Evolutionary conservation across 2,888 invertebrate genomes (phyloP), one percentile per base, ranked within the genome.

Genomic region (Nomada fabriciana): DNA sequence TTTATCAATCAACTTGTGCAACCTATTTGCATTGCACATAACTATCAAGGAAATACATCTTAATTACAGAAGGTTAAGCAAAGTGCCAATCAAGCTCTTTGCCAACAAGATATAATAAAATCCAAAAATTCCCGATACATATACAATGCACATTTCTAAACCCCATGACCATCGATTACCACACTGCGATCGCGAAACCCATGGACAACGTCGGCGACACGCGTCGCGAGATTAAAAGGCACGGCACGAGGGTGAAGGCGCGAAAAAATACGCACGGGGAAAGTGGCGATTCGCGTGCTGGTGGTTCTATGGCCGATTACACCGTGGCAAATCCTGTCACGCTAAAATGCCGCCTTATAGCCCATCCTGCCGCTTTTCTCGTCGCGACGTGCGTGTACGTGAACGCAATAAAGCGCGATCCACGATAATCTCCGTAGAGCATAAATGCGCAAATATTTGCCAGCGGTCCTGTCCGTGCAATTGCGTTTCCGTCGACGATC

Each of bases 291-390:
- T 72, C 79, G 68, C 80, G 80, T 80, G 80, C 55, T 52, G 68
- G 80, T 57, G 68, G 80, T 80, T 81, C 73, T 52, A 64, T 18
- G 72, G 72, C 57, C 77, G 76, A 88, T 82, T 84, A 80, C 65
- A 18, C 65, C 73, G 69, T 76, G 84, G 84, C 87, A 84, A 86
- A 88, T 86, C 74, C 73, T 76, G 85, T 72, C 84, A 82, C 80
- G 76, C 73, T 84, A 76, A 82, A 88, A 87, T 61, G 82, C 69
- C 70, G 77, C 77, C 78, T 88, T 86, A 80, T 70, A 67, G 60
- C 64, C 23, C 52, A 25, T 25, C 60, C 10, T 2, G 36, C 75
- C 69, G 59, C 60, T 86, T 85, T 53, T 69, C 47, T 68, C 63
- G 7, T 29, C 72, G n/a, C 47, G 59, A 57, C 29, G 25, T 29